These are phyloP conservation scores for Rhyacophila brunnea DNA, from an alignment of 1,140 invertebrate genomes.

Conservation along the genomic window DNA sequence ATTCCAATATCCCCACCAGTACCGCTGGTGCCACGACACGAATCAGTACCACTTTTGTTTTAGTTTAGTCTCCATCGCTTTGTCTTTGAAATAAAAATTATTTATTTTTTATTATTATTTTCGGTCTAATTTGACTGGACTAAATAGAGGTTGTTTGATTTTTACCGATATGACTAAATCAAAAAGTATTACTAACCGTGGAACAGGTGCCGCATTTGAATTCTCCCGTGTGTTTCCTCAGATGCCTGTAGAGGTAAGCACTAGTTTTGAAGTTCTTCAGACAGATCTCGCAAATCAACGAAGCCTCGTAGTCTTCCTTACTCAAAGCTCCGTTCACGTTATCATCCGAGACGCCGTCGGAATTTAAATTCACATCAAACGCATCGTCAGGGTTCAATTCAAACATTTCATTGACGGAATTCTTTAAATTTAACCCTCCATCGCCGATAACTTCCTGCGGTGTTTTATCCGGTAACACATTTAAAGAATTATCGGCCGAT, in stretches of 20 bases:
- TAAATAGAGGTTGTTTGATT: background rate
- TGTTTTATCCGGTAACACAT: background rate
- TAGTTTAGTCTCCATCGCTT: no score
- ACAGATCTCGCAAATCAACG: constrained; percentile 54
- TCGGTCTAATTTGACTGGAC: no score
- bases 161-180: constrained; percentile 1
- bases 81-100: background rate
- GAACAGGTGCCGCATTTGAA: constrained; percentile 47
- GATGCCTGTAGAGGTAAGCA: constrained; percentile 51
- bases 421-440: no score
- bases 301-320: background rate
- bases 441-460: background rate
- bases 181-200: constrained; percentile 36
- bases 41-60: no score
- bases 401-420: constrained; percentile 3
- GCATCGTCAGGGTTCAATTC: background rate
- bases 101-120: background rate
- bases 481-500: no score
- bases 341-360: no score
- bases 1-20: no score
- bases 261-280: constrained; percentile 50
- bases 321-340: background rate
- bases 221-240: constrained; percentile 55
- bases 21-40: no score
- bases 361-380: background rate